These are phyloP conservation scores for Drosophila parthenogenetica DNA, from an alignment of 2,888 invertebrate species.

Conservation along the genomic window DNA sequence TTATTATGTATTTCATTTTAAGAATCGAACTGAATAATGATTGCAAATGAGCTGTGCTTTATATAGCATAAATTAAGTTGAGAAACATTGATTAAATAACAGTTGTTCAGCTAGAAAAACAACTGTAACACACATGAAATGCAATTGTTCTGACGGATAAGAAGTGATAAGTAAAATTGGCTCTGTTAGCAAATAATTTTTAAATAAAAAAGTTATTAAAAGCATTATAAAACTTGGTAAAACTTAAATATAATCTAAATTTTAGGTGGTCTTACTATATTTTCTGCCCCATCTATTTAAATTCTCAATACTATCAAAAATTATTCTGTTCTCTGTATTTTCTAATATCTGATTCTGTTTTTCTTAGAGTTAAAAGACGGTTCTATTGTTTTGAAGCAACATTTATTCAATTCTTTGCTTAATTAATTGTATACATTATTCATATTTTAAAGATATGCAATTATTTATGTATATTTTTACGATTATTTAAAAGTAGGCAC, in stretches of 20 bases:
- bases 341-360: neutral
- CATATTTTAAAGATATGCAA: constrained; percentile 60
- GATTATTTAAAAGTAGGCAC: constrained; percentile 70
- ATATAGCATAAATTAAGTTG: neutral
- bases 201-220: too few species aligned
- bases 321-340: too few species aligned
- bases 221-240: too few species aligned
- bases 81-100: neutral
- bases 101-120: constrained; percentile 4
- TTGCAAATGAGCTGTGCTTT: neutral
- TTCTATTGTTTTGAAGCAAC: constrained; percentile 62
- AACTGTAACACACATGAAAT: neutral
- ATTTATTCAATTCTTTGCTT: constrained; percentile 79
- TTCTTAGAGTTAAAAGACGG: neutral
- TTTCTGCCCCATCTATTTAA: too few species aligned
- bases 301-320: too few species aligned
- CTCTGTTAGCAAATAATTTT: neutral
- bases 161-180: neutral
- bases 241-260: too few species aligned
- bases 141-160: neutral
- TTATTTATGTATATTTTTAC: constrained; percentile 61
- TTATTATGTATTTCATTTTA: constrained; percentile 20
- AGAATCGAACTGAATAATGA: neutral
- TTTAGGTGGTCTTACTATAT: too few species aligned
- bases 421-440: constrained; percentile 66